These are phyloP conservation scores for Parus major DNA, from an alignment of 2,113 vertebrate species.

Conservation along the genomic window DNA sequence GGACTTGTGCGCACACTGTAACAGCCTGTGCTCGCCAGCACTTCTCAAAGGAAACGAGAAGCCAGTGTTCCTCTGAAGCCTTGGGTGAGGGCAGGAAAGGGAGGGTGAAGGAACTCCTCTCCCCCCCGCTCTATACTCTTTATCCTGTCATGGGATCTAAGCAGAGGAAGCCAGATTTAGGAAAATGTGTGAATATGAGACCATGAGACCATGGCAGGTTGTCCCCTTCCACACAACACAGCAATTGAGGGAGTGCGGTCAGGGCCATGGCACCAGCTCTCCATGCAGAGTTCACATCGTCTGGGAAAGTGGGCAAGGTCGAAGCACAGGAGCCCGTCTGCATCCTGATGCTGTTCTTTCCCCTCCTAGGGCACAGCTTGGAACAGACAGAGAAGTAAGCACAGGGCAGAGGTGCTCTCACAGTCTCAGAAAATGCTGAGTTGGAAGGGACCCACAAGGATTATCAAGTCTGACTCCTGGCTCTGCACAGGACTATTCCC, in stretches of 20 bases:
- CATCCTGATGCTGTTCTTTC: neutral
- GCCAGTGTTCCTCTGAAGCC: neutral
- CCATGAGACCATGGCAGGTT: neutral
- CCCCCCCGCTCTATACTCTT: neutral
- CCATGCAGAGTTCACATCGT: accelerated
- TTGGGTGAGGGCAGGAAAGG: neutral
- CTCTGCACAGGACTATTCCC: neutral
- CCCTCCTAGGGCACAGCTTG: neutral
- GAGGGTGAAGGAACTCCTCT: neutral
- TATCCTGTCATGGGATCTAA: neutral
- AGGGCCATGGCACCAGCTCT: neutral
- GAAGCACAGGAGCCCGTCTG: neutral
- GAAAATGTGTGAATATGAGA: neutral
- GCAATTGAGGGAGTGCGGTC: neutral
- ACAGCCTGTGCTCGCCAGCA: neutral
- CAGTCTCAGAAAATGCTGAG: neutral
- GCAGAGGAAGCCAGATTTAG: neutral
- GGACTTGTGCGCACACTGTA: neutral
- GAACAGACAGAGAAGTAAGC: neutral
- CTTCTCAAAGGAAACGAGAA: neutral
- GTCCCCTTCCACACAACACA: neutral
- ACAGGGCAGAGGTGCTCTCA: neutral
- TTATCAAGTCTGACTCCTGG: neutral
- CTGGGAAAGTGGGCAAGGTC: accelerated
- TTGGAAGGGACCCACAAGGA: neutral